Base-by-base conservation (phyloP, 2,888 invertebrate genomes). In the Drosophila histrio region DNA sequence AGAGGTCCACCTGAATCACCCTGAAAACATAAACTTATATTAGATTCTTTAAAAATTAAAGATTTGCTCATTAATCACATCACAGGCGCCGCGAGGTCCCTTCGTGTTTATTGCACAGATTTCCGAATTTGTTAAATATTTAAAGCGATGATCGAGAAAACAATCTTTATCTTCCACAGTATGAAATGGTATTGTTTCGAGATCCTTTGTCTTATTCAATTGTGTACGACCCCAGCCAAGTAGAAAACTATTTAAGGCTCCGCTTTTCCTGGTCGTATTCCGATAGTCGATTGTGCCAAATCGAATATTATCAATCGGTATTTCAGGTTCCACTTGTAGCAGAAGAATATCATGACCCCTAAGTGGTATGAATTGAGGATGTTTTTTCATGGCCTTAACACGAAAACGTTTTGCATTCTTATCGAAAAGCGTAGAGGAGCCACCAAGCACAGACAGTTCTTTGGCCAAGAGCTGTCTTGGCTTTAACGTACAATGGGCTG, bases 1-100 rank as follows among this genome's bases (percentile, higher is more conserved):
- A 91, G 54, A n/a, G 91, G 91, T n/a, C 89, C 90, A 4, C 91
- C 91, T 1, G 91, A 91, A 56, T 91, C 91, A 17, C 91, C 91
- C 91, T 91, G 28, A 0, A 70, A 61, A 26, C 1, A 56, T 15
- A 2, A 50, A 11, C 2, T 38, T 44, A 1, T 3, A 7, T 3
- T 5, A 6, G 11, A 28, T 26, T 26, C 2, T 9, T 24, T 26
- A 9, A 1, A 11, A 1, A n/a, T 38, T 2, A 2, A n/a, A 26
- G 8, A 19, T 17, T 8, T 36, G 3, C 1, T 6, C 2, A 21
- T 6, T 32, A 76, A 82, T 56, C 43, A 91, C 91, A 57, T 89
- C 90, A 65, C 91, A 91, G 4, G 91, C 90, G 8, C 91, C 91
- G 15, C 80, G 75, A 0, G 46, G 2, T 15, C 89, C 79, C 2